phyloP scores from a whole-genome alignment of 1,140 invertebrate genomes.

The Epicauta chinensis region DNA sequence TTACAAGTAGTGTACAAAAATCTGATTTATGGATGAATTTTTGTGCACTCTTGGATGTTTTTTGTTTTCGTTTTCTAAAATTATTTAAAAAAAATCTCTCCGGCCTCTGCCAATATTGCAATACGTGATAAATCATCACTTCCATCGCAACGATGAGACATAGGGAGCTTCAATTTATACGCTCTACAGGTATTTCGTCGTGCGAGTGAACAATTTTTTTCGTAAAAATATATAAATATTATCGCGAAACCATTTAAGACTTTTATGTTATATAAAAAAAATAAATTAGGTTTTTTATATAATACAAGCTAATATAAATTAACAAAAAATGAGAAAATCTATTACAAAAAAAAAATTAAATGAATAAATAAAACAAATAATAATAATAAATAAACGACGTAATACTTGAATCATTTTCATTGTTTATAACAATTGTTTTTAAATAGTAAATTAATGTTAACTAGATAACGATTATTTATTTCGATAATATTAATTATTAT shows the following conservation, averaged over 20 bases:
- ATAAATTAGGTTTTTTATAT: background rate
- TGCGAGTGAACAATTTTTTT: slow-evolving; percentile 15
- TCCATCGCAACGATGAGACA: slow-evolving; percentile 11
- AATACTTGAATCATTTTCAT: background rate
- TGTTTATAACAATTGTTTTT: slow-evolving; percentile 13
- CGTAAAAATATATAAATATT: background rate
- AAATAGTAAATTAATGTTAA: slow-evolving; percentile 19
- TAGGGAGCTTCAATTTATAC: background rate
- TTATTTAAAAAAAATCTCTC: background rate
- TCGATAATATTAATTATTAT: slow-evolving; percentile 10
- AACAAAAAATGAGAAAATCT: background rate
- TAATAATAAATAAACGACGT: background rate
- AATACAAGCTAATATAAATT: background rate
- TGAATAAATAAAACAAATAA: background rate
- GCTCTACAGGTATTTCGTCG: slow-evolving; percentile 11
- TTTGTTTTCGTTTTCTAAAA: too few species aligned
- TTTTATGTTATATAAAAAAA: background rate
- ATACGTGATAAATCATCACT: slow-evolving; percentile 19
- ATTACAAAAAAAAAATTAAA: background rate
- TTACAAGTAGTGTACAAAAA: too few species aligned
- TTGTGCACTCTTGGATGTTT: too few species aligned
- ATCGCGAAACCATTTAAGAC: too few species aligned
- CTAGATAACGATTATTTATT: slow-evolving; percentile 16
- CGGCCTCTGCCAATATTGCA: slow-evolving; percentile 17
- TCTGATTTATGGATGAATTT: too few species aligned